Conservation (phyloP, 2,113 vertebrate genomes). For the Cavia aperea region DNA sequence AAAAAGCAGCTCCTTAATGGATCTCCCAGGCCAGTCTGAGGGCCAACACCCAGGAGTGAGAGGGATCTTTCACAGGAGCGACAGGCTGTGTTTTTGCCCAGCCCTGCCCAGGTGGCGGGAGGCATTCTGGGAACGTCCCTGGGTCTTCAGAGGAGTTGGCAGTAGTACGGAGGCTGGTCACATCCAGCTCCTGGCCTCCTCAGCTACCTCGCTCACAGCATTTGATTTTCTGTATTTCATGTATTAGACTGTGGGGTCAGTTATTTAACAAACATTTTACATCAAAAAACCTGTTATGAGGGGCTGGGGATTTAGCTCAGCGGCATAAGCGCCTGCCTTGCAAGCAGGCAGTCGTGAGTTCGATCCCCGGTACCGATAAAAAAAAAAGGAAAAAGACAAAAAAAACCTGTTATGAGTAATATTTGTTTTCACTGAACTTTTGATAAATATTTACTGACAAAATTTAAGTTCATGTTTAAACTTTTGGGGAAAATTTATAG, state of each 20-base stretch:
- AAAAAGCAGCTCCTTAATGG: neutral
- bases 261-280: constrained; percentile 19
- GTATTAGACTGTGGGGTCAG: neutral
- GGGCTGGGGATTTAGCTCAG: too few relatives aligned
- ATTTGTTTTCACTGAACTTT: constrained; percentile 32
- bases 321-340: too few relatives aligned
- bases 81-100: neutral
- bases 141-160: rapidly evolving
- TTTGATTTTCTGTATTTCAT: neutral
- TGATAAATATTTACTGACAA: neutral
- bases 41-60: neutral
- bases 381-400: too few relatives aligned
- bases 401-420: neutral
- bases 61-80: neutral
- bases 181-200: neutral
- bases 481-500: neutral
- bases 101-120: neutral
- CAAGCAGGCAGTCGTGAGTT: too few relatives aligned
- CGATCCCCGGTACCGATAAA: too few relatives aligned
- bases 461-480: constrained; percentile 32
- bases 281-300: constrained; percentile 21
- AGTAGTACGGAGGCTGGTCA: neutral
- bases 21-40: neutral
- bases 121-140: neutral
- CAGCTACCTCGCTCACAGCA: neutral